phyloP scores from a whole-genome alignment of 2,113 vertebrate species.

The Cinclus cinclus region DNA sequence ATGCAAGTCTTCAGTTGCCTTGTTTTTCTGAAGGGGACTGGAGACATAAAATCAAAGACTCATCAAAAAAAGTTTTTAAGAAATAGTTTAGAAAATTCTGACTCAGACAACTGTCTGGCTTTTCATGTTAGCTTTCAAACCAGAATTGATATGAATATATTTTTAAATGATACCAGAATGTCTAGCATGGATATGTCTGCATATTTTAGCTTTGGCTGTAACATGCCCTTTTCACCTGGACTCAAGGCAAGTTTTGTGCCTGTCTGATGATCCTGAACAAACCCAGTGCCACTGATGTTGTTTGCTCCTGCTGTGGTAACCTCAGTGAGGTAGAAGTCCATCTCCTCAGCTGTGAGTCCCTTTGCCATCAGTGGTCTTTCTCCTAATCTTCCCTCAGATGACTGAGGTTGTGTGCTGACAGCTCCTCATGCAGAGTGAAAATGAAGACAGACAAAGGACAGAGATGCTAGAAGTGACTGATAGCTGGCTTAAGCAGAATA shows the following conservation, averaged over 20 bases:
- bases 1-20: neutral
- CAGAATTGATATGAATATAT: accelerated
- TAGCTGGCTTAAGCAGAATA: neutral
- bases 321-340: neutral
- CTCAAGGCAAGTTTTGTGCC: neutral
- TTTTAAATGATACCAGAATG: neutral
- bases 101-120: neutral
- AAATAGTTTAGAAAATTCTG: neutral
- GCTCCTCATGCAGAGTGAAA: neutral
- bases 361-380: neutral
- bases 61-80: neutral
- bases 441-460: neutral
- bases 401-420: neutral
- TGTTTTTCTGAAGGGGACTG: neutral
- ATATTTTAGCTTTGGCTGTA: neutral
- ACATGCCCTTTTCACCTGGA: neutral
- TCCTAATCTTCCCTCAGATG: neutral
- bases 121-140: neutral
- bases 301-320: neutral
- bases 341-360: neutral
- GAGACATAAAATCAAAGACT: neutral
- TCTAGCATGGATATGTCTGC: neutral
- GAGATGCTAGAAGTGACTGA: neutral
- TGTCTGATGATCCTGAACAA: neutral
- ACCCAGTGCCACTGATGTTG: neutral